Evolutionary conservation across 1,140 invertebrate species (phyloP).

Genomic region (Drosophila oshimai): DNA sequence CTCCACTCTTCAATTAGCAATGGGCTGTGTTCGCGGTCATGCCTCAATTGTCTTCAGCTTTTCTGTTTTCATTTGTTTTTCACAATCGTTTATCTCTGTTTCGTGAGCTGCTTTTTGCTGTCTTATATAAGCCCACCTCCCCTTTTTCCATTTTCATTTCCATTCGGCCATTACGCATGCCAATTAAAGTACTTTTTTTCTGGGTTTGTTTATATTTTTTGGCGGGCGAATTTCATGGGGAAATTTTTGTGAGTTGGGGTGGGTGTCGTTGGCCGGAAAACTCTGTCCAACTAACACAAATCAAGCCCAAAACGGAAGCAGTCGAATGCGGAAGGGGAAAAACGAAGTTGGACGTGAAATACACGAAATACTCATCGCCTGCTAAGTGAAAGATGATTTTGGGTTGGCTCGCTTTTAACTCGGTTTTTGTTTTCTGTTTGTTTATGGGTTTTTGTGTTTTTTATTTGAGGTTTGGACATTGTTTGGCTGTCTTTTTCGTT

Average conservation of each 20-base stretch:
- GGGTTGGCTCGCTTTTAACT: conserved; percentile 7
- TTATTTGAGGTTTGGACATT: conserved; percentile 35
- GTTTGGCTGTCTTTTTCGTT: conserved; percentile 21
- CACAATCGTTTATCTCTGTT: conserved; percentile 38
- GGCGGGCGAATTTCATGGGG: conserved; percentile 12
- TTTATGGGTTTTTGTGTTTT: conserved; percentile 55
- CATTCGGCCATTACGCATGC: conserved; percentile 41
- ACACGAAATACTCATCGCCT: conserved; percentile 55
- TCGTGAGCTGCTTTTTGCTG: conserved; percentile 20
- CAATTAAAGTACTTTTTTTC: conserved; percentile 49
- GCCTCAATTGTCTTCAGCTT: conserved; percentile 54
- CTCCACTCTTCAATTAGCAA: conserved; percentile 53
- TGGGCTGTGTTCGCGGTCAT: conserved; percentile 54
- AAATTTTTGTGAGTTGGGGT: conserved; percentile 9
- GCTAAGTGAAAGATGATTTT: conserved; percentile 61
- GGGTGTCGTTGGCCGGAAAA: conserved; percentile 44
- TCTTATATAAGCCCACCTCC: conserved; percentile 37
- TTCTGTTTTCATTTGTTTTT: conserved; percentile 49
- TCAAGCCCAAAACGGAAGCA: conserved; percentile 57
- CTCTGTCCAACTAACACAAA: conserved; percentile 42
- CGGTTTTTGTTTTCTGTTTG: not conserved
- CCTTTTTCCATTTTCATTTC: conserved; percentile 7
- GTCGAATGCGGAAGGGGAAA: conserved; percentile 58
- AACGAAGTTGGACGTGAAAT: conserved; percentile 22
- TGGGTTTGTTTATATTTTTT: conserved; percentile 20